Conservation (phyloP, 2,797 vertebrate species). For the Tenualosa thibaudeaui region DNA sequence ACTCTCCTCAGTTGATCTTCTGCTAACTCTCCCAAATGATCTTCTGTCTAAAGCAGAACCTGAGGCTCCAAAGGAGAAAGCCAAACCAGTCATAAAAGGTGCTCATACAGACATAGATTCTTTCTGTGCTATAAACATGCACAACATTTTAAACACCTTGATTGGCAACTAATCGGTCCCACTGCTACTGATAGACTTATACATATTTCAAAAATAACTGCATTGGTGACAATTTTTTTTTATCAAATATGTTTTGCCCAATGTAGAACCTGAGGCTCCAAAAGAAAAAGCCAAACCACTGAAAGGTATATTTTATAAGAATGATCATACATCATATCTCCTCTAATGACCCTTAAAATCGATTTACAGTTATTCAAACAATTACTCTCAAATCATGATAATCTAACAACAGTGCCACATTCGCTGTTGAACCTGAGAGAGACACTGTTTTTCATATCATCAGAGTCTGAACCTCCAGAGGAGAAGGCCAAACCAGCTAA, state of each 20-base stretch:
- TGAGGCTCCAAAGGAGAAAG: conserved; percentile 28
- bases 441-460: neutral
- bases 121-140: neutral
- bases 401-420: neutral
- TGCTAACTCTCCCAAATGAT: no score
- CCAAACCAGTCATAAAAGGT: conserved; percentile 51
- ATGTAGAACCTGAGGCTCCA: conserved; percentile 25
- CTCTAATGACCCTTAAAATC: neutral
- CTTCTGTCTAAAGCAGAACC: neutral
- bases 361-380: neutral
- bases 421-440: neutral
- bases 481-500: conserved; percentile 14
- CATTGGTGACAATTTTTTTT: neutral
- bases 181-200: neutral
- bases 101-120: neutral
- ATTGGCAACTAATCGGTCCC: neutral
- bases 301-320: no score
- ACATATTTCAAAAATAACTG: neutral
- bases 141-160: neutral
- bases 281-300: neutral
- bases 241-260: neutral
- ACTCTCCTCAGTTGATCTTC: neutral
- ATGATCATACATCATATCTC: neutral
- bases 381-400: neutral
- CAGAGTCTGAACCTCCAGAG: neutral